Base-by-base conservation (phyloP, 2,888 invertebrate genomes). In the Leptinotarsa rubiginosa region DNA sequence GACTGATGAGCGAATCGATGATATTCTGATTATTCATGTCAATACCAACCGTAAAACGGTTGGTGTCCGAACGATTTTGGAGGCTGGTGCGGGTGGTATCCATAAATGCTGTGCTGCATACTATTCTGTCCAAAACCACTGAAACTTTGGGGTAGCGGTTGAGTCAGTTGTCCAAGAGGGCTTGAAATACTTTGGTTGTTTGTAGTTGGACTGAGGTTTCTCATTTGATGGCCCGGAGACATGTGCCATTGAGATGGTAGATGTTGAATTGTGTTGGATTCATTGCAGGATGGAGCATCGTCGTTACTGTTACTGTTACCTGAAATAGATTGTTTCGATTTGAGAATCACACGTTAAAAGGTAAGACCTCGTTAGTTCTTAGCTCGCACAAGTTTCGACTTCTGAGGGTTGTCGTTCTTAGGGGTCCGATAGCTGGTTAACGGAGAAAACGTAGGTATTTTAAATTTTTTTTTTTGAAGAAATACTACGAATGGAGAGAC, bases 201-300 rank as follows among this genome's bases (percentile, higher is more conserved):
- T 50, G 80, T 80, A 20, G 75, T 78, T 1, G 85, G 85, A 68
- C 84, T 84, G 18, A 84, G 69, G 52, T 82, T 84, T 15, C 85
- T 76, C 16, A 83, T 75, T 65, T 84, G 83, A 71, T 83, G 84
- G 50, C 79, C 75, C 10, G 84, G 83, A 4, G 85, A 82, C 80
- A 84, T 83, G 64, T 79, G 79, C 84, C 83, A 83, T 59, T 81
- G 79, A 49, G 80, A 72, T 7, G 78, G 47, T 31, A 81, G 41
- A 75, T 90, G 90, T 81, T 89, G 90, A 47, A 89, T 88, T 65
- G 89, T 88, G 71, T 64, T 74, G 20, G 76, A 22, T 52, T 79
- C 77, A 12, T 75, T 70, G 47, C 75, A 76, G 2, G 76, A 75
- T 88, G 47, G 88, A 84, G 73, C 16, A 0, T 81, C 80, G 41